Conservation (phyloP, 2,888 invertebrate genomes). For the Ommatoiulus sabulosus region DNA sequence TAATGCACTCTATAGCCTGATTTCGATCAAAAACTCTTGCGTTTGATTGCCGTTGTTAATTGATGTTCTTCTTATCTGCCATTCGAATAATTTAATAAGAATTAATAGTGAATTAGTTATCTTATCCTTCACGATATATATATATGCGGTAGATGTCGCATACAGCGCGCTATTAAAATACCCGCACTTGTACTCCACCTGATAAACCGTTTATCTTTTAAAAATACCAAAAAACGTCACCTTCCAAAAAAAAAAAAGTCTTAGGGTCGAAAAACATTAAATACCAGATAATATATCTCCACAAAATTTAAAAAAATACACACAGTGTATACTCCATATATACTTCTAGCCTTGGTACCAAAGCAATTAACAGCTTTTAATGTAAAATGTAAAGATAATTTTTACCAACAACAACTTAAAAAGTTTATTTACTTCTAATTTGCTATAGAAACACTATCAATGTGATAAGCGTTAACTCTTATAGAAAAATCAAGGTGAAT, state of each 20-base stretch:
- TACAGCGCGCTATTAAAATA: neutral
- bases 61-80: neutral
- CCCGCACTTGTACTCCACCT: neutral
- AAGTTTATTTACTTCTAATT: no score
- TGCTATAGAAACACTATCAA: no score
- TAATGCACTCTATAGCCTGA: neutral
- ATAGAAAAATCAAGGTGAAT: no score
- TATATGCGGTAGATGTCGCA: neutral
- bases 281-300: neutral
- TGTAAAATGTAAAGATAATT: neutral
- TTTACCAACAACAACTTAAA: no score
- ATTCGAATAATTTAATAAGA: neutral
- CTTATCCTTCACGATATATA: neutral
- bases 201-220: neutral
- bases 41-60: neutral
- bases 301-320: neutral
- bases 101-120: neutral
- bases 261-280: neutral
- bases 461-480: no score
- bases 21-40: neutral
- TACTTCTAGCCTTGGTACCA: neutral
- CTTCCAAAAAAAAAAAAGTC: neutral
- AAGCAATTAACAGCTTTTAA: neutral
- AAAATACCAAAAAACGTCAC: neutral
- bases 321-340: neutral